Evolutionary conservation across 2,797 vertebrate species (phyloP).

Genomic region (Prionace glauca): DNA sequence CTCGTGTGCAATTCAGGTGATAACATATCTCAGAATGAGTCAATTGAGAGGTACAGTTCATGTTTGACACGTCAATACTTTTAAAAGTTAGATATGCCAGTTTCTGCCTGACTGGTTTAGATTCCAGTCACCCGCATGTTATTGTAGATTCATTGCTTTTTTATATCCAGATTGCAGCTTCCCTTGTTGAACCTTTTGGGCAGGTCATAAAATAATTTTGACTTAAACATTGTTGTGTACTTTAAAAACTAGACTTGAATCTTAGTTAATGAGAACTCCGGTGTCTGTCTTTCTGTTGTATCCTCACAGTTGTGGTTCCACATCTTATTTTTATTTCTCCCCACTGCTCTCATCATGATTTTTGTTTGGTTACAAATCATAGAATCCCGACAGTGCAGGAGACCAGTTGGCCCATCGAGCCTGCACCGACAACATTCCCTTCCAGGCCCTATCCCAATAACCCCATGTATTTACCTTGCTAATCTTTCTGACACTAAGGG

Average conservation of each 20-base stretch:
- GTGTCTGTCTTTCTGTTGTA: not conserved
- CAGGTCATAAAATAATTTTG: not conserved
- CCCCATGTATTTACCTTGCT: too few relatives aligned
- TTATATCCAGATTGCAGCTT: not conserved
- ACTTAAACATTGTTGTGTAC: not conserved
- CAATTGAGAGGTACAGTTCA: not conserved
- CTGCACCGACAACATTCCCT: too few relatives aligned
- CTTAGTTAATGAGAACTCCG: not conserved
- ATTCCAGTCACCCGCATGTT: not conserved
- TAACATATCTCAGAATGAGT: not conserved
- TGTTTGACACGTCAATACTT: not conserved
- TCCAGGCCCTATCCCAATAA: too few relatives aligned
- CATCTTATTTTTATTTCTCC: not conserved
- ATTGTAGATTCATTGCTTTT: not conserved
- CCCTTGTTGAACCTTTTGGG: not conserved
- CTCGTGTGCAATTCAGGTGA: not conserved
- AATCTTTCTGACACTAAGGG: too few relatives aligned
- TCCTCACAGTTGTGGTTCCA: not conserved
- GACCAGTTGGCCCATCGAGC: too few relatives aligned
- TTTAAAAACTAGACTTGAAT: not conserved
- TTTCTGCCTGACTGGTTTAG: not conserved
- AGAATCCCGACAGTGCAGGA: too few relatives aligned
- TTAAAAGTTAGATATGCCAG: not conserved
- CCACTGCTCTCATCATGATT: not conserved
- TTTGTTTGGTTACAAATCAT: not conserved